Percentiles rank a stretch among this genome's conserved stretches.
Conservation (phyloP, 2,797 vertebrate species). For the Semotilus atromaculatus region DNA sequence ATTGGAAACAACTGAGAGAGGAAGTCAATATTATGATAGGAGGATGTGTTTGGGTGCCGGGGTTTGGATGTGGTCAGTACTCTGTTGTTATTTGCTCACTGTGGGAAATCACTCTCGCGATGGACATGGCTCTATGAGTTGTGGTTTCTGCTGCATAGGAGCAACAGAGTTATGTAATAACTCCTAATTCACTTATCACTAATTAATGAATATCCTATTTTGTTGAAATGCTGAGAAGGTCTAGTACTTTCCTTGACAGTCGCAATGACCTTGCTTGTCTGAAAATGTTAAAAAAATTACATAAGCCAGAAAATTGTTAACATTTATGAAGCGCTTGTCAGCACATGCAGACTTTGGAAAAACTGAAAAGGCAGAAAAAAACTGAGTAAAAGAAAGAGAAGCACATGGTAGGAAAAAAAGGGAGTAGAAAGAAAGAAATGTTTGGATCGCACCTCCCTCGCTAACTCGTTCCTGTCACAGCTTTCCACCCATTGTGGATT, state of each 20-base stretch:
- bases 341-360: conserved; percentile 1
- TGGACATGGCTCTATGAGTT: neutral
- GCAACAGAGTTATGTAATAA: conserved; percentile 15
- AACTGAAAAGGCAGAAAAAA: neutral
- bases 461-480: conserved; percentile 17
- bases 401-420: neutral
- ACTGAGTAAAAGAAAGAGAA: neutral
- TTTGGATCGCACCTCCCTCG: conserved; percentile 4
- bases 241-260: conserved; percentile 8
- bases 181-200: neutral
- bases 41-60: conserved; percentile 31
- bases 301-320: neutral
- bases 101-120: conserved; percentile 9
- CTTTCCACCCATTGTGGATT: neutral
- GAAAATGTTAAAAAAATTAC: neutral
- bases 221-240: conserved; percentile 7
- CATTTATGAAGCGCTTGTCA: conserved; percentile 5
- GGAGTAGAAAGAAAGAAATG: neutral
- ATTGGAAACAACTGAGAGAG: conserved; percentile 6
- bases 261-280: neutral
- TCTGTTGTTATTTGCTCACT: conserved; percentile 29
- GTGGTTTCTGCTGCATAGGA: neutral
- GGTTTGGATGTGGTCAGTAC: conserved; percentile 23
- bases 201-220: conserved; percentile 4
- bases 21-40: conserved; percentile 43